phyloP scores from a whole-genome alignment of 2,888 invertebrate species.

The Habroteleia sp. region DNA sequence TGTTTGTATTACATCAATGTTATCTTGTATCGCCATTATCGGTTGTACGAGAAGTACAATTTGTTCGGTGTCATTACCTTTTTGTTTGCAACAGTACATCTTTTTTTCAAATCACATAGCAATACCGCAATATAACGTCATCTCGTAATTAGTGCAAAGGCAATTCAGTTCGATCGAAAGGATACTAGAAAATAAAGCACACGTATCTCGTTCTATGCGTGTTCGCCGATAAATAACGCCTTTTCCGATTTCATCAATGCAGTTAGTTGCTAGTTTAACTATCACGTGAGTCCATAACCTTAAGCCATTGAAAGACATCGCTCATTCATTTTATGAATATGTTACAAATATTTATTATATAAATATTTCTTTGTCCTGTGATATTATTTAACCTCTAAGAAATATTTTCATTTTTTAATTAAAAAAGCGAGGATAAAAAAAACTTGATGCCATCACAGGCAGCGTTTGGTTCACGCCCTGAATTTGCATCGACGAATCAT shows the following conservation, averaged over 20 bases:
- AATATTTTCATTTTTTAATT: conserved; percentile 7
- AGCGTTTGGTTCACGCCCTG: conserved; percentile 66
- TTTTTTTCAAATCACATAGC: conserved; percentile 40
- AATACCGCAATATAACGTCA: conserved; percentile 57
- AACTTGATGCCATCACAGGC: conserved; percentile 65
- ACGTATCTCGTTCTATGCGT: conserved; percentile 14
- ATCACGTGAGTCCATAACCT: conserved; percentile 23
- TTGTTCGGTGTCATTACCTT: conserved; percentile 44
- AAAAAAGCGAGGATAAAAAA: conserved; percentile 20
- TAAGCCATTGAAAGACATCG: conserved; percentile 22
- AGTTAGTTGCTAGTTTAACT: conserved; percentile 39
- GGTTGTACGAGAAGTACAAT: conserved; percentile 32
- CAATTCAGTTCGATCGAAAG: conserved; percentile 29
- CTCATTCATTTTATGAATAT: conserved; percentile 18
- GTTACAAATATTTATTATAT: conserved; percentile 19
- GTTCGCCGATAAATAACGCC: conserved; percentile 37
- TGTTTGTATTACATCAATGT: conserved; percentile 43
- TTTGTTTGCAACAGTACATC: conserved; percentile 26
- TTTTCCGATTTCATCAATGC: conserved; percentile 38
- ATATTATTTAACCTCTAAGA: too few species aligned
- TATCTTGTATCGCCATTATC: conserved; percentile 24
- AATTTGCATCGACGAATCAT: conserved; percentile 71
- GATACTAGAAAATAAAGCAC: conserved; percentile 47
- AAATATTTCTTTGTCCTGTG: too few species aligned
- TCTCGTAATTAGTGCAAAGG: conserved; percentile 43